A percentile compares a stretch with the other conserved stretches of the same genome.
Conservation (phyloP, 2,797 vertebrate species). For the Karalla daura region DNA sequence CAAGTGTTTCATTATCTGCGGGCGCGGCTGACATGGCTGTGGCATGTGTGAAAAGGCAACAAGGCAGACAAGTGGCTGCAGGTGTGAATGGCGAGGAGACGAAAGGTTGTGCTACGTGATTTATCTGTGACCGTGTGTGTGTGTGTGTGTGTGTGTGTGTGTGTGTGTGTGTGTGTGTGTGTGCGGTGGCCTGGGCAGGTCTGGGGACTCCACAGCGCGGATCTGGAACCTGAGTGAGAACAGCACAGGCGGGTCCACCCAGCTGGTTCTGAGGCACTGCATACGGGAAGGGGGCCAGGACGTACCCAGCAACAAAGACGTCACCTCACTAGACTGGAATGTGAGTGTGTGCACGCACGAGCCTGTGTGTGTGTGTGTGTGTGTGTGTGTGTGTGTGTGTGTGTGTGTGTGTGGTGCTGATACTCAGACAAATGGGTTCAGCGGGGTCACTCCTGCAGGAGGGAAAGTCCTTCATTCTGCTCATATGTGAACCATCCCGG, state of each 20-base stretch:
- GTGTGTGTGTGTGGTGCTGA: background rate
- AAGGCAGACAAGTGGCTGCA: too few species aligned
- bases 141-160: background rate
- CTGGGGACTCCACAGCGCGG: conserved; percentile 96
- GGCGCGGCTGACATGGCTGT: too few species aligned
- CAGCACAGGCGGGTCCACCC: conserved; percentile 93
- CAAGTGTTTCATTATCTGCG: too few species aligned
- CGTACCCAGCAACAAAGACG: conserved; percentile 99
- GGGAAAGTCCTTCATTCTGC: conserved; percentile 6
- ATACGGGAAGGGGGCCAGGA: conserved; percentile 99
- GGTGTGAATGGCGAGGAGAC: too few species aligned
- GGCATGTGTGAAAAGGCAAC: too few species aligned
- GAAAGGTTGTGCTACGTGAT: too few species aligned
- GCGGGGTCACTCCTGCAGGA: conserved; percentile 21
- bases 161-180: background rate
- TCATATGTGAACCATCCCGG: conserved; percentile 22
- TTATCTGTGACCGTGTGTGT: too few species aligned
- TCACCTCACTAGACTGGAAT: conserved; percentile 98
- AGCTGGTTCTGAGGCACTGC: conserved; percentile 97
- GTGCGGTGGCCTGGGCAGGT: conserved; percentile 77
- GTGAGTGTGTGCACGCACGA: conserved; percentile 82
- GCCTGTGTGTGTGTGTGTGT: conserved; percentile 9
- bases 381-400: conserved; percentile 7
- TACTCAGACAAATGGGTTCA: conserved; percentile 39
- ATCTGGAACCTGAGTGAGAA: conserved; percentile 99